These are phyloP conservation scores for Aphelinus atriplicis DNA, from an alignment of 1,140 invertebrate species.

Conservation along the genomic window DNA sequence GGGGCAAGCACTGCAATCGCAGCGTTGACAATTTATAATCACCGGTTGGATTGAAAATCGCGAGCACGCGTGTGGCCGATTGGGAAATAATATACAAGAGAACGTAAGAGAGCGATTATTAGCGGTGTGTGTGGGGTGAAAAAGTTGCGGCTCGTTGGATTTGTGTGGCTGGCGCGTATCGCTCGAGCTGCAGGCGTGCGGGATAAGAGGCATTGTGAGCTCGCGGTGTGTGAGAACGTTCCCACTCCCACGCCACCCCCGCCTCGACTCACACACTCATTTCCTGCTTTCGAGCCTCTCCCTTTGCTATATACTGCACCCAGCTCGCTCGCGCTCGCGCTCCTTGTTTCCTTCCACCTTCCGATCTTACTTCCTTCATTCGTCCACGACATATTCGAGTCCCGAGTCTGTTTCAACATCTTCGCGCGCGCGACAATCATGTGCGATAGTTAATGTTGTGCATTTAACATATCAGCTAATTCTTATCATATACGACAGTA, in stretches of 20 bases:
- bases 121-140: too few relatives aligned
- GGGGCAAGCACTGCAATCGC: too few relatives aligned
- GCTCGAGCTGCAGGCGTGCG: neutral
- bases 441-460: neutral
- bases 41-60: too few relatives aligned
- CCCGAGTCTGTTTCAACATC: neutral
- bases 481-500: too few relatives aligned
- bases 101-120: neutral
- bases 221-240: constrained; percentile 61
- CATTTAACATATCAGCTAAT: too few relatives aligned
- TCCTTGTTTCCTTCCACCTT: neutral
- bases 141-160: too few relatives aligned
- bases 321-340: neutral
- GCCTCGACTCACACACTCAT: constrained; percentile 53
- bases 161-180: too few relatives aligned
- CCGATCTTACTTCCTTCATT: neutral
- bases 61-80: too few relatives aligned
- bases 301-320: neutral
- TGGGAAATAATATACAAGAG: too few relatives aligned
- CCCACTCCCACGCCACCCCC: constrained; percentile 61
- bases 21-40: too few relatives aligned
- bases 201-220: constrained; percentile 38
- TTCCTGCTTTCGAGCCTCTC: constrained; percentile 51
- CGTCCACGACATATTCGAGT: neutral
- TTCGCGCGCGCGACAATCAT: neutral